These are phyloP conservation scores for Monopterus albus DNA, from an alignment of 2,113 vertebrate species.

Conservation along the genomic window DNA sequence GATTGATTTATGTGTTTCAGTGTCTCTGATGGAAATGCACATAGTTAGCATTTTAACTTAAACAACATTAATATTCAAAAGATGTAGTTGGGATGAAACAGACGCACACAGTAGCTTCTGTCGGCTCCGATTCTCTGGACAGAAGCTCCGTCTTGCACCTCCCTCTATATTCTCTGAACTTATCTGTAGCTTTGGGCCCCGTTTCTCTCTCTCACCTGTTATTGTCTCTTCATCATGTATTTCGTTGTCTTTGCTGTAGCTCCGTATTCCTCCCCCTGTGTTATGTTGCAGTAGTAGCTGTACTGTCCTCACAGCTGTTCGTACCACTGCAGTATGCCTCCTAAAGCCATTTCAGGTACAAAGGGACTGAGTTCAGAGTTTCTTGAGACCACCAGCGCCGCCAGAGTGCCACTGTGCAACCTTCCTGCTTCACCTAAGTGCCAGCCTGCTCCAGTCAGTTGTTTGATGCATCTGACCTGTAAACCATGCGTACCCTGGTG, in stretches of 20 bases:
- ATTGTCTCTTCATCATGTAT: slow-evolving; percentile 9
- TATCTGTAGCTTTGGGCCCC: slow-evolving; percentile 17
- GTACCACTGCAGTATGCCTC: not conserved
- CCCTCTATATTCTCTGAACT: not conserved
- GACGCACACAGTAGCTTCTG: not conserved
- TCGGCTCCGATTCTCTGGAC: not conserved
- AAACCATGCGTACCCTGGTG: no score
- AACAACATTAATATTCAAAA: slow-evolving; percentile 27
- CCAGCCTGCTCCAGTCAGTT: not conserved
- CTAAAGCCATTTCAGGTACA: not conserved
- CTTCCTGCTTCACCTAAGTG: no score
- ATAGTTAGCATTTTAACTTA: slow-evolving; percentile 29
- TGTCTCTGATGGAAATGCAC: slow-evolving; percentile 10
- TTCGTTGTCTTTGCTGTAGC: slow-evolving; percentile 8
- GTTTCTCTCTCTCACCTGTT: not conserved
- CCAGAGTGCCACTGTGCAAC: not conserved
- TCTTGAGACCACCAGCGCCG: not conserved
- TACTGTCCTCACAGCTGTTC: slow-evolving; percentile 47
- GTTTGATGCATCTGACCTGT: not conserved
- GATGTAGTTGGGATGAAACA: not conserved
- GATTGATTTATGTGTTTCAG: slow-evolving; percentile 10
- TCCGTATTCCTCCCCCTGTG: slow-evolving; percentile 23
- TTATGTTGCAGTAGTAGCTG: slow-evolving; percentile 13
- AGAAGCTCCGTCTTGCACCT: not conserved
- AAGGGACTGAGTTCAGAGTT: not conserved